These are phyloP conservation scores for Montipora efflorescens DNA, from an alignment of 64 coral and sea anemone genomes.

Conservation along the genomic window DNA sequence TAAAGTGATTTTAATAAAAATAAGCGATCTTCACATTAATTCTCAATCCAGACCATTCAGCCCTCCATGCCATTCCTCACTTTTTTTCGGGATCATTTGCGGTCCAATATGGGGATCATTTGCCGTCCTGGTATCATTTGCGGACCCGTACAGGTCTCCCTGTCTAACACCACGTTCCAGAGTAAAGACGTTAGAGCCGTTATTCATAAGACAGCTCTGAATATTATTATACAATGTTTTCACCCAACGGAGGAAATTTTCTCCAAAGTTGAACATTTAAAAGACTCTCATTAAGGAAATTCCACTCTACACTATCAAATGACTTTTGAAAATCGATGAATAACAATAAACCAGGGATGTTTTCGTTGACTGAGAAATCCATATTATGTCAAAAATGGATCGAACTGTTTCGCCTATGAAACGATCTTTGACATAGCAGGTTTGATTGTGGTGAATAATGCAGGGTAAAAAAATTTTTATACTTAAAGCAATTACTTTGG, in stretches of 20 bases:
- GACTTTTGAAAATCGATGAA: background rate
- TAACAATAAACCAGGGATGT: constrained; percentile 27
- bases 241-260: constrained; percentile 20
- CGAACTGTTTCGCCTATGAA: constrained; percentile 43
- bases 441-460: constrained; percentile 29
- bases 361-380: constrained; percentile 41
- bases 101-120: too few relatives aligned
- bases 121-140: too few relatives aligned
- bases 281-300: constrained; percentile 38
- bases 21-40: too few relatives aligned
- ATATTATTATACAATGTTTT: constrained; percentile 35
- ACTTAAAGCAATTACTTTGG: constrained; percentile 37
- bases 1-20: too few relatives aligned
- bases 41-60: too few relatives aligned
- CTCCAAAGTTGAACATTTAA: constrained; percentile 41
- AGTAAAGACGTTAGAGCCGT: constrained; percentile 12
- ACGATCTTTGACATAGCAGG: constrained; percentile 31
- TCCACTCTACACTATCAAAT: background rate
- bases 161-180: constrained; percentile 45
- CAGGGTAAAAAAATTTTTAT: constrained; percentile 46
- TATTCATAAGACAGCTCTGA: constrained; percentile 45
- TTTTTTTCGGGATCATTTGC: too few relatives aligned
- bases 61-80: too few relatives aligned
- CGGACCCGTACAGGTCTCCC: constrained; percentile 3
- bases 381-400: constrained; percentile 37